A percentile compares a stretch with the other conserved stretches of the same genome.
phyloP scores from a whole-genome alignment of 2,797 vertebrate genomes.

The Aselliscus stoliczkanus region DNA sequence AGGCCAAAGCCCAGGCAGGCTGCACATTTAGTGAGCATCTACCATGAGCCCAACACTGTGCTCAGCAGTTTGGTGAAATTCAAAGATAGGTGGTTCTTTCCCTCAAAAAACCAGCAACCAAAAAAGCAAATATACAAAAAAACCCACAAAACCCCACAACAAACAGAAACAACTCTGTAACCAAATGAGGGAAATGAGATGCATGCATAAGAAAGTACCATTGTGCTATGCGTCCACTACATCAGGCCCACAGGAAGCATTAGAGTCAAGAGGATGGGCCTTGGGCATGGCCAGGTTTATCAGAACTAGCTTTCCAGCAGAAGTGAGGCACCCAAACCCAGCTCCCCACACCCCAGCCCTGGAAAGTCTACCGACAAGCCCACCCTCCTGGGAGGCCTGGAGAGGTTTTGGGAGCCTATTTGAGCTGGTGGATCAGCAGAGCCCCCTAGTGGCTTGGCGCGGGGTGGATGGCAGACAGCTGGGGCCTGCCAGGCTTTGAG shows the following conservation, averaged over 20 bases:
- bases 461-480: neutral
- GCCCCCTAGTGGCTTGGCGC: slow-evolving; percentile 61
- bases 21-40: neutral
- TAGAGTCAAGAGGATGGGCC: neutral
- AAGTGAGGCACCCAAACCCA: neutral
- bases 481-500: neutral
- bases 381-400: neutral
- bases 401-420: neutral
- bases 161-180: neutral
- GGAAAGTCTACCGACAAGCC: neutral
- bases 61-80: neutral
- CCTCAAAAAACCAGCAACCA: neutral
- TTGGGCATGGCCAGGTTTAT: neutral
- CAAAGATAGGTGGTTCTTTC: neutral
- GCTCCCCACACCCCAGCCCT: no score
- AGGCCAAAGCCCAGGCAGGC: neutral
- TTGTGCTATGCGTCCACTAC: neutral
- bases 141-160: no score
- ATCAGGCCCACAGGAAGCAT: neutral
- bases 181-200: neutral
- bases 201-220: neutral
- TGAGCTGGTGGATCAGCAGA: slow-evolving; percentile 52
- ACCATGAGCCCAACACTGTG: neutral
- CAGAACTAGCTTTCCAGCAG: neutral
- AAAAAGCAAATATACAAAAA: neutral